Evolutionary conservation across 2,113 vertebrate species (phyloP).

Genomic region (Ardeotis arabs): DNA sequence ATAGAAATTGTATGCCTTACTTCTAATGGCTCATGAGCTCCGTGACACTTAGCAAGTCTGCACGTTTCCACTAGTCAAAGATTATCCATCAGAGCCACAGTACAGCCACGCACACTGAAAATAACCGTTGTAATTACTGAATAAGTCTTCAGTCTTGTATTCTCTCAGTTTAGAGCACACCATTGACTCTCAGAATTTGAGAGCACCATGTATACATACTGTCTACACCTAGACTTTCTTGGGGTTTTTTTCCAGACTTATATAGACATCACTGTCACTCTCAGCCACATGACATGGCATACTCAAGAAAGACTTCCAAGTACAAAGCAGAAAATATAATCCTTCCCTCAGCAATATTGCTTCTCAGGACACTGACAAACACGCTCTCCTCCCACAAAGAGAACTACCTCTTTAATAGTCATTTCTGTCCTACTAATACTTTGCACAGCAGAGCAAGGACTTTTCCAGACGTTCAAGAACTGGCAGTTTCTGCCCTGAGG

Average conservation of each 20-base stretch:
- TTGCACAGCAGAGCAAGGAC: neutral
- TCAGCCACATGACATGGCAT: neutral
- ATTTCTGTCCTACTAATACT: neutral
- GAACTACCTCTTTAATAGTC: neutral
- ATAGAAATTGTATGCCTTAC: neutral
- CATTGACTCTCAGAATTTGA: neutral
- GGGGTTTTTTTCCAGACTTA: neutral
- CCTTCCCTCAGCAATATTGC: neutral
- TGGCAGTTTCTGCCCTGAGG: neutral
- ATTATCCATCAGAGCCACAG: accelerated
- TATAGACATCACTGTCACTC: neutral
- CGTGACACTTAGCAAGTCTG: neutral
- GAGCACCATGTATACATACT: neutral
- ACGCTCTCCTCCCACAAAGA: neutral
- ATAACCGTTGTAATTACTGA: neutral
- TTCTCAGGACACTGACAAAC: neutral
- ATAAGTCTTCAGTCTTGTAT: neutral
- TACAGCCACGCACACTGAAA: neutral
- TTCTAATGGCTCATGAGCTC: neutral
- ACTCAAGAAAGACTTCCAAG: neutral
- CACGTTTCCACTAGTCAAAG: neutral
- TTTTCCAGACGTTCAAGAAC: neutral
- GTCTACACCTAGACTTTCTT: neutral
- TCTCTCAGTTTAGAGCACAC: neutral
- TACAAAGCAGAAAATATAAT: neutral